Base-by-base conservation (phyloP, 2,113 vertebrate genomes). In the Salminus brasiliensis region DNA sequence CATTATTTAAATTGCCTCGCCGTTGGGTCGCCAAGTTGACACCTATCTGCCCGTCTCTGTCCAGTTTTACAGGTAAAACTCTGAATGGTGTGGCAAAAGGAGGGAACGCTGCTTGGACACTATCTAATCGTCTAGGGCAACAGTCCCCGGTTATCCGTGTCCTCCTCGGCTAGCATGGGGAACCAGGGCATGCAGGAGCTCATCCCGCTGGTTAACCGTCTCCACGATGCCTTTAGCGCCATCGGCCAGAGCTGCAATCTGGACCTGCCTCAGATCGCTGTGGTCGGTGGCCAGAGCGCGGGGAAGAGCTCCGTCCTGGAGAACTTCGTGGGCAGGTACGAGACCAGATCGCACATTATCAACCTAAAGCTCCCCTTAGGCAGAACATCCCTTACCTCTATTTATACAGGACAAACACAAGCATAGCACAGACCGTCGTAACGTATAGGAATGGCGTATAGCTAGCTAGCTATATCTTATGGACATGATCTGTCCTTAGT, bases 111-210 rank as follows among this genome's bases (percentile, higher is more conserved):
- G 8, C 15, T 59, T 52, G 43, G 15, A 25, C 29, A 57, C 21
- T 57, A 23, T 13, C 21, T 57, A 23, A 23, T 34, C n/a, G 27
- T 55, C 12, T 39, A 2, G 18, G 52, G 0, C 62, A 21, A 16
- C 11, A 32, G 11, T 30, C 6, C 27, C 25, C 55, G 78, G 63
- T 82, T 60, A 74, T 30, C 80, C 82, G 83, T 84, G 77, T 79
- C 76, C 72, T 74, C 9, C 78, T 36, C 68, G 60, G 89, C 90
- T 76, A 85, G 85, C 81, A 94, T 94, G 92, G 92, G 92, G 69
- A 94, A 93, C 89, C 90, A 89, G 71, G 95, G 94, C 92, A 97
- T 98, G 97, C 95, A 97, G 91, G 95, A 96, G n/a, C 92, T 98
- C 32, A 97, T 98, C 85, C 96, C 95, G 39, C 88, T 97, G 87